Base-by-base conservation (phyloP, 1,140 invertebrate species). In the Mizuhopecten yessoensis region DNA sequence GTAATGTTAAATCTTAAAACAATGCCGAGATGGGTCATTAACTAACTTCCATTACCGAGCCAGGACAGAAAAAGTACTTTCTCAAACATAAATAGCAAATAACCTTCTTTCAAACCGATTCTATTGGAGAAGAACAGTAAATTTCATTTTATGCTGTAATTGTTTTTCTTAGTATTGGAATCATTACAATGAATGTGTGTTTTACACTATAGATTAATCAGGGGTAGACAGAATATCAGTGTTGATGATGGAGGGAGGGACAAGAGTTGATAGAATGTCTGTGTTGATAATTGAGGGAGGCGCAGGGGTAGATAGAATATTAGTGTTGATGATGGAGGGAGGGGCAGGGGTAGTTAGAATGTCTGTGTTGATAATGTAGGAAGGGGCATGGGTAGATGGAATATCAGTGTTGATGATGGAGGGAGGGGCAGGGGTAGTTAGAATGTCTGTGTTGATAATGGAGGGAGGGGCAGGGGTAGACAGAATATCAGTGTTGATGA, bases 131-230 rank as follows among this genome's bases (percentile, higher is more conserved):
- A 17, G n/a, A 29, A 75, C n/a, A 75, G 23, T 29, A 29, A 75
- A 75, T 75, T 75, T 75, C 23, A 75, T 75, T 75, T 75, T 75
- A 75, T 75, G 57, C 11, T 75, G 57, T n/a, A 75, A 75, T 75
- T 75, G 57, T 75, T 75, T 75, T 11, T 29, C n/a, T 75, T n/a
- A 75, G 57, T 3, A 75, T 29, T 29, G 57, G n/a, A n/a, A 75
- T 29, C 9, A 75, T 75, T 29, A 75, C 57, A 75, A 75, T 5
- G 57, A 75, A n/a, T 45, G 29, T 75, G 57, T 29, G n/a, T 29
- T 75, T 75, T 29, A 75, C 29, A 75, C 17, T 29, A 29, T 9
- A 29, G n/a, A 75, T 75, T 17, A 75, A 29, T n/a, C 20, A 3
- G 2, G 2, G 17, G n/a, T n/a, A 49, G 1, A 49, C 5, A 49